A percentile compares a stretch with the other conserved stretches of the same genome.
Conservation (phyloP, 2,888 invertebrate species). For the Athalia rosae region DNA sequence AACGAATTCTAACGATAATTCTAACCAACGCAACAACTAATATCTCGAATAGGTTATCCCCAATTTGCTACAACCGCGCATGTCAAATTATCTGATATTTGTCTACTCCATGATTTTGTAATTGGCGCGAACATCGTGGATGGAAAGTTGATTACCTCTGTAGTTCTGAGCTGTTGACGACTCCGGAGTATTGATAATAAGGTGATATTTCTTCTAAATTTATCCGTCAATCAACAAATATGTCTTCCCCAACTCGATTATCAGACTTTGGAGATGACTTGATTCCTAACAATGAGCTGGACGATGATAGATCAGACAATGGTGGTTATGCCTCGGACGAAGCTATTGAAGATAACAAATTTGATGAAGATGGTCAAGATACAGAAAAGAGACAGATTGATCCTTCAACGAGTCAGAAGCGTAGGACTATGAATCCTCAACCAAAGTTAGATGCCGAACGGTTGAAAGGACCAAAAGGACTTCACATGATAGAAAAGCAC, state of each 20-base stretch:
- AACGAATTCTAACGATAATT: slow-evolving; percentile 24
- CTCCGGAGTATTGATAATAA: not conserved
- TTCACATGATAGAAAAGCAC: slow-evolving; percentile 85
- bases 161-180: too few relatives aligned
- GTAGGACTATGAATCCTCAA: slow-evolving; percentile 79
- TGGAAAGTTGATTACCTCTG: not conserved
- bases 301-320: not conserved
- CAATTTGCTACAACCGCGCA: not conserved
- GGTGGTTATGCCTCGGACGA: slow-evolving; percentile 25
- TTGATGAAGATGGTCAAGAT: slow-evolving; percentile 49
- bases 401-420: slow-evolving; percentile 74
- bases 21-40: not conserved
- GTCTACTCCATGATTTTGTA: not conserved
- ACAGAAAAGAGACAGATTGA: slow-evolving; percentile 72
- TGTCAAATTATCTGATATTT: not conserved
- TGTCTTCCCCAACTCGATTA: slow-evolving; percentile 10
- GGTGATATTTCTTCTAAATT: not conserved
- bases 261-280: slow-evolving; percentile 15
- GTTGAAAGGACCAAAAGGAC: slow-evolving; percentile 86
- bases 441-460: slow-evolving; percentile 82
- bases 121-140: slow-evolving; percentile 18
- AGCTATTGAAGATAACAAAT: slow-evolving; percentile 22
- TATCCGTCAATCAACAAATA: slow-evolving; percentile 1
- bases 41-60: slow-evolving; percentile 24
- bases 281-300: not conserved